Base-by-base conservation (phyloP, 2,113 vertebrate species). In the Hyaena hyaena region DNA sequence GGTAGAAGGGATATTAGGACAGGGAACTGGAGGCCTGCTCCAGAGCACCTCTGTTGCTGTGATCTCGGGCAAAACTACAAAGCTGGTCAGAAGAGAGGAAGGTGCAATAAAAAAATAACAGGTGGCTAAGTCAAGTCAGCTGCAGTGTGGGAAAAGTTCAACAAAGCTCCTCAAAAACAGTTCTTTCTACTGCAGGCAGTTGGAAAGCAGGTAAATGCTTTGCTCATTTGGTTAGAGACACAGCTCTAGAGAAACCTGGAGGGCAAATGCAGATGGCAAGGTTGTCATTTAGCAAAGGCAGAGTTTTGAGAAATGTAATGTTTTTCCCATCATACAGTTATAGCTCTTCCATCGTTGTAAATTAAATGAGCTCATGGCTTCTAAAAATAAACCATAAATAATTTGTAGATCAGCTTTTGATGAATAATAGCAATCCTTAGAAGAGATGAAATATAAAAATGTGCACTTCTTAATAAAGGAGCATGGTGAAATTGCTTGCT, bases 311-410 rank as follows among this genome's bases (percentile, higher is more conserved):
- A 89, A 91, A 73, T 71, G 55, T 48, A 65, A 17, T 79, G 61
- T 43, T 61, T n/a, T 55, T 88, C 61, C 39, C 2, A 17, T 63
- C 31, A 48, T 23, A 43, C 10, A 35, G 35, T 85, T 88, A 71
- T 26, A 95, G 82, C 16, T 79, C 24, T 93, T 77, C 31, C 10
- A 69, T 93, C 53, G 33, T 16, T 93, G 48, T 87, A 93, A 91
- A 87, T 97, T 77, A 50, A 85, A 63, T 45, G 84, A 93, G 26
- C 58, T 96, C 33, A 68, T 82, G 66, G 9, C 43, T 96, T 77
- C 28, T 2, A 4, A 89, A 90, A 95, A 71, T 24, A 92, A 87
- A 84, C n/a, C 33, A 65, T 48, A 97, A 74, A 82, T 91, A 94
- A 89, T 92, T 86, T 83, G 65, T 69, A 66, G 26, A 63, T 90